Conservation (phyloP, 2,113 vertebrate species). For the Peromyscus polionotus region DNA sequence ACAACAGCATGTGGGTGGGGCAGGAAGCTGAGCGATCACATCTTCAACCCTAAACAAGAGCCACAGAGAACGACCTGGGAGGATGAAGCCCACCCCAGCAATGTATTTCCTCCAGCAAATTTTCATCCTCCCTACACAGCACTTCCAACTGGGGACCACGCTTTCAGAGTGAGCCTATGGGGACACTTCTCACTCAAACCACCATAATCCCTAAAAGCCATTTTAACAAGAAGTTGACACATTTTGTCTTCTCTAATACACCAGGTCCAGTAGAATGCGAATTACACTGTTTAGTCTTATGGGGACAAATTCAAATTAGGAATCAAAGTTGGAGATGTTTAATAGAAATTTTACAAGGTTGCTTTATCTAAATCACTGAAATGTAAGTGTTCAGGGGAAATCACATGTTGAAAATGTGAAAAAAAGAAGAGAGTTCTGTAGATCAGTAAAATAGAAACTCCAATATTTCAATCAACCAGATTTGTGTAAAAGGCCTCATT, state of each 20-base stretch:
- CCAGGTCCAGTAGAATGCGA: background rate
- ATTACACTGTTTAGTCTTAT: background rate
- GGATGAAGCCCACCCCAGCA: background rate
- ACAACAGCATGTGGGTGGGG: too few species aligned
- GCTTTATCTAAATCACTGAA: conserved; percentile 36
- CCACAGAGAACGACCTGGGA: background rate
- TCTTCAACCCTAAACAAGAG: background rate
- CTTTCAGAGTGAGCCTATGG: too few species aligned
- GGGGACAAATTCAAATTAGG: background rate
- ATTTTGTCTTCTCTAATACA: conserved; percentile 23
- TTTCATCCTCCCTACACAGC: background rate
- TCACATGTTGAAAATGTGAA: background rate
- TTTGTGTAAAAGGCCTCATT: conserved; percentile 37
- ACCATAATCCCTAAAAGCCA: background rate
- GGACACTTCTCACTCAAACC: background rate
- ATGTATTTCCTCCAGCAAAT: background rate
- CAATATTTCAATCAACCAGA: conserved; percentile 64
- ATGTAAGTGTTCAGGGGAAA: conserved; percentile 40
- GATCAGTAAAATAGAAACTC: background rate
- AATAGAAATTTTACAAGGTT: conserved; percentile 36
- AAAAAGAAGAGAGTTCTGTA: background rate
- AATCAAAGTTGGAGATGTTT: background rate
- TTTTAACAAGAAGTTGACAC: conserved; percentile 49
- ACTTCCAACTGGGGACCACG: background rate
- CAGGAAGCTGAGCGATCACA: background rate